These are phyloP conservation scores for Desmophyllum pertusum DNA, from an alignment of 92 coral and sea anemone species.

Conservation along the genomic window DNA sequence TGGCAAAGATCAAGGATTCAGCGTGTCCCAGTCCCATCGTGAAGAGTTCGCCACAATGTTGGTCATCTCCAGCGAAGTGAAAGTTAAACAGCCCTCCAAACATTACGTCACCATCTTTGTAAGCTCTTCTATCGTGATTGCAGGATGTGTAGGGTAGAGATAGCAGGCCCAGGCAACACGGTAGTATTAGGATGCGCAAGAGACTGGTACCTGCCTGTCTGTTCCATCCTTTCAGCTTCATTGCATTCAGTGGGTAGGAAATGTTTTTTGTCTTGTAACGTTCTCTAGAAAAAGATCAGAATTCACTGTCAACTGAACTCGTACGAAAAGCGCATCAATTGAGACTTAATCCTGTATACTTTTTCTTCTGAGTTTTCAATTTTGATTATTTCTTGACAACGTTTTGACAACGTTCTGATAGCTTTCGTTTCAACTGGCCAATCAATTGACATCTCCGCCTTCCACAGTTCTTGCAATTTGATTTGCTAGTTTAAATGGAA, in stretches of 20 bases:
- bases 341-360: no score
- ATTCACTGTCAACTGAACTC: neutral
- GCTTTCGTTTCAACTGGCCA: no score
- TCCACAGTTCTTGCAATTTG: no score
- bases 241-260: neutral
- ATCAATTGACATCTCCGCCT: no score
- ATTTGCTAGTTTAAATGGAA: no score
- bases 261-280: neutral
- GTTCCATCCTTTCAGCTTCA: neutral
- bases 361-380: no score
- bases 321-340: no score
- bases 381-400: no score
- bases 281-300: neutral
- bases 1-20: slow-evolving; percentile 69
- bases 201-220: neutral
- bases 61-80: slow-evolving; percentile 35
- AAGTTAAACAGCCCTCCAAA: slow-evolving; percentile 48
- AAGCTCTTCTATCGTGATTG: slow-evolving; percentile 29
- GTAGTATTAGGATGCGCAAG: neutral
- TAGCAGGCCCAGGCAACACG: neutral
- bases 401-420: no score
- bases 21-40: slow-evolving; percentile 68
- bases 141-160: neutral
- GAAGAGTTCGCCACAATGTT: slow-evolving; percentile 59
- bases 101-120: slow-evolving; percentile 42